These are phyloP conservation scores for Tetanocera ferruginea DNA, from an alignment of 2,888 invertebrate species.

Conservation along the genomic window DNA sequence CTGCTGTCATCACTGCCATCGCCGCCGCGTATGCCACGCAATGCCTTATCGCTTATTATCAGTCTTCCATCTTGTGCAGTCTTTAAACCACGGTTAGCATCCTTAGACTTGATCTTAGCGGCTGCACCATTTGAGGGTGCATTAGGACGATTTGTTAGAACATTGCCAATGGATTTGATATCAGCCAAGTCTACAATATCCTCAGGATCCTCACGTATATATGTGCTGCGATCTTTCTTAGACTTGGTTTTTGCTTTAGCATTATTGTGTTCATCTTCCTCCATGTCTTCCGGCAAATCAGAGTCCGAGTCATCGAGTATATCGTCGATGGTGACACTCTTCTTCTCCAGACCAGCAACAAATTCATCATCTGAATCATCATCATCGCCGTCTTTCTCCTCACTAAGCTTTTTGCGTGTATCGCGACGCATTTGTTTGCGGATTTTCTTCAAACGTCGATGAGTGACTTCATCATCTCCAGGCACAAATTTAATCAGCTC, in stretches of 20 bases:
- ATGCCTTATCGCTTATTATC: slow-evolving; percentile 78
- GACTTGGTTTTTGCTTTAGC: slow-evolving; percentile 65
- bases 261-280: slow-evolving; percentile 69
- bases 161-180: slow-evolving; percentile 83
- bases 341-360: slow-evolving; percentile 72
- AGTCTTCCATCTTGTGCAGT: slow-evolving; percentile 86
- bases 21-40: slow-evolving; percentile 67
- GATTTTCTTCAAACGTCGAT: slow-evolving; percentile 83
- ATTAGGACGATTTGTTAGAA: slow-evolving; percentile 80
- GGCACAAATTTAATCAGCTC: slow-evolving; percentile 82
- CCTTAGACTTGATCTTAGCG: slow-evolving; percentile 71
- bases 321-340: slow-evolving; percentile 76
- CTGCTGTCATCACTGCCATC: slow-evolving; percentile 60
- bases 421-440: slow-evolving; percentile 84
- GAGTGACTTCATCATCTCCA: slow-evolving; percentile 77
- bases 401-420: slow-evolving; percentile 74
- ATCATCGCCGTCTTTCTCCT: slow-evolving; percentile 67
- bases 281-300: slow-evolving; percentile 72
- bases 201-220: slow-evolving; percentile 87
- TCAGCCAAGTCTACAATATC: slow-evolving; percentile 91
- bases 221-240: slow-evolving; percentile 76
- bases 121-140: slow-evolving; percentile 36
- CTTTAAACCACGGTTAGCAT: slow-evolving; percentile 80
- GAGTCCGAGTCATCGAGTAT: slow-evolving; percentile 87
- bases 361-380: slow-evolving; percentile 73